Evolutionary conservation across 2,113 vertebrate genomes (phyloP).

Genomic region (Rhea americana): DNA sequence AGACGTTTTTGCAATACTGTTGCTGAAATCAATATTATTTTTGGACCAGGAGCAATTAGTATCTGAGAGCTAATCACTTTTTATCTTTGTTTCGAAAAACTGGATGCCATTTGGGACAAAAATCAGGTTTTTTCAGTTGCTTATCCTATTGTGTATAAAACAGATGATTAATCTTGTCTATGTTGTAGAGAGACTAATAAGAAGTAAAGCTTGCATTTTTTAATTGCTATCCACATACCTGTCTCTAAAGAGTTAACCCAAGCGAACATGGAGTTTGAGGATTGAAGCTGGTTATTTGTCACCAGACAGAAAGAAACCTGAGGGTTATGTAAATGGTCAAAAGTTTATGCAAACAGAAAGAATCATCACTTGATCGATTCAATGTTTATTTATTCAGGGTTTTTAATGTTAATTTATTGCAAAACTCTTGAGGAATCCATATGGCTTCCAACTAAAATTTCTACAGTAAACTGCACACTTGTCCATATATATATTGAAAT

Average conservation of each 20-base stretch:
- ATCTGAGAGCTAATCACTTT: background rate
- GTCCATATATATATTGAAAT: background rate
- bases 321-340: conserved; percentile 58
- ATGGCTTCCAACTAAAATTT: background rate
- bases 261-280: background rate
- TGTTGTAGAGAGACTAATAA: background rate
- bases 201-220: background rate
- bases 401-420: conserved; percentile 45
- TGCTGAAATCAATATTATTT: background rate
- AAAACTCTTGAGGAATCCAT: conserved; percentile 26
- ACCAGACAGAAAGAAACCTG: background rate
- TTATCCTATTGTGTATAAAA: background rate
- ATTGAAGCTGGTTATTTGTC: conserved; percentile 32
- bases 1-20: background rate
- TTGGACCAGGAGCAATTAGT: background rate
- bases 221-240: background rate
- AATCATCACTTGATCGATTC: conserved; percentile 9
- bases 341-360: conserved; percentile 32
- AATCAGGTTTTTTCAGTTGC: background rate
- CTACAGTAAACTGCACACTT: background rate
- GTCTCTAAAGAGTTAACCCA: conserved; percentile 48
- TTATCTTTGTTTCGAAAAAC: background rate
- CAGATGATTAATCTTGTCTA: background rate
- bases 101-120: background rate
- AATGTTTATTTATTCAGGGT: background rate